Evolutionary conservation across 2,113 vertebrate genomes (phyloP).

Genomic region (Megaceryle maxima): DNA sequence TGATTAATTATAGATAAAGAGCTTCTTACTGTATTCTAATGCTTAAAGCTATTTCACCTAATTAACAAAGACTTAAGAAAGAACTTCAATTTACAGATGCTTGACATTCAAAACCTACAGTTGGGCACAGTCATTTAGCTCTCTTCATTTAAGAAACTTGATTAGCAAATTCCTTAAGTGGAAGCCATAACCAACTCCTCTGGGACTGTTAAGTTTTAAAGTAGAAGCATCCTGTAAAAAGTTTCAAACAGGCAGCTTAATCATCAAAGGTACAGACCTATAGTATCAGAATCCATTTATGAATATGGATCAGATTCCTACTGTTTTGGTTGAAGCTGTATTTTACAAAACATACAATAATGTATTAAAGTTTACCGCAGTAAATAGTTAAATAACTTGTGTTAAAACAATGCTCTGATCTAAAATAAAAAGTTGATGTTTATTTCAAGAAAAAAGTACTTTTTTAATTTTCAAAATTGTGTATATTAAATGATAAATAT

Average conservation of each 20-base stretch:
- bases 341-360: neutral
- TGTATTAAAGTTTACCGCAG: neutral
- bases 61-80: neutral
- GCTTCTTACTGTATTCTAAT: neutral
- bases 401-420: neutral
- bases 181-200: neutral
- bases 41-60: neutral
- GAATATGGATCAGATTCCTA: neutral
- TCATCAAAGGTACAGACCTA: neutral
- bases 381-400: neutral
- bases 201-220: neutral
- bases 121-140: neutral
- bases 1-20: neutral
- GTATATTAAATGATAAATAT: neutral
- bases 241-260: neutral
- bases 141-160: neutral
- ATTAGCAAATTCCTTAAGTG: neutral
- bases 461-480: neutral
- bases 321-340: neutral
- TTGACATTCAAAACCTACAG: neutral
- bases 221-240: neutral
- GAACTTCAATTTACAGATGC: neutral
- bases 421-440: neutral
- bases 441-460: neutral
- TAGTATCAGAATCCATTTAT: neutral